These are phyloP conservation scores for Pocillopora meandrina DNA, from an alignment of 92 coral and sea anemone species.

Conservation along the genomic window DNA sequence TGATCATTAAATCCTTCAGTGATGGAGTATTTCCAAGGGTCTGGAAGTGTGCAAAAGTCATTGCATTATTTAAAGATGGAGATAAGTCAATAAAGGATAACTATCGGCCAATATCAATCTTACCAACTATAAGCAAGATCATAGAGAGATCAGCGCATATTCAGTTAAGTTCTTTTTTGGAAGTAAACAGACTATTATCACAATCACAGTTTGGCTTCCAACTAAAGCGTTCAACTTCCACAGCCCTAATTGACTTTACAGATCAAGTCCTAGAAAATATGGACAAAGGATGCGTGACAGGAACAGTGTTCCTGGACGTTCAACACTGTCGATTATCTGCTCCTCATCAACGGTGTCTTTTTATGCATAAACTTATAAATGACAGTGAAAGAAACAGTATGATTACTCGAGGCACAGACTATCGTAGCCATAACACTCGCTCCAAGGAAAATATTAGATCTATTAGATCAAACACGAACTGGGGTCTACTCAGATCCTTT, in stretches of 20 bases:
- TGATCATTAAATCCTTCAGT: constrained; percentile 44
- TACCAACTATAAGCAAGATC: constrained; percentile 55
- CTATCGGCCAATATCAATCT: constrained; percentile 60
- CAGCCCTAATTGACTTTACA: constrained; percentile 35
- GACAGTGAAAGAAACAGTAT: too few species aligned
- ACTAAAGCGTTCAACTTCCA: constrained; percentile 40
- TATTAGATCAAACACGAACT: too few species aligned
- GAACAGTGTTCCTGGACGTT: constrained; percentile 43
- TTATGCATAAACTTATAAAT: too few species aligned
- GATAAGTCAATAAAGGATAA: constrained; percentile 41
- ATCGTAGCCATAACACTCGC: too few species aligned
- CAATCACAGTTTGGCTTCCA: constrained; percentile 58
- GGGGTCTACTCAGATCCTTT: too few species aligned
- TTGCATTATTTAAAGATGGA: constrained; percentile 52
- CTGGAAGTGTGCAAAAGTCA: constrained; percentile 65
- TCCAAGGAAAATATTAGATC: too few species aligned
- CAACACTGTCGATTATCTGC: constrained; percentile 29
- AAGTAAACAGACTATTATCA: constrained; percentile 39
- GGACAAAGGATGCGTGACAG: constrained; percentile 52
- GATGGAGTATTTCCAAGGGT: constrained; percentile 45
- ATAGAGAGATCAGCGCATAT: constrained; percentile 54
- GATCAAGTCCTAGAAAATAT: constrained; percentile 44
- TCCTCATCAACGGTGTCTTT: constrained; percentile 20
- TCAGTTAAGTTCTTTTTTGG: constrained; percentile 39
- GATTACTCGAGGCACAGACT: too few species aligned